Conservation (phyloP, 2,113 vertebrate species). For the Arvicanthis niloticus region DNA sequence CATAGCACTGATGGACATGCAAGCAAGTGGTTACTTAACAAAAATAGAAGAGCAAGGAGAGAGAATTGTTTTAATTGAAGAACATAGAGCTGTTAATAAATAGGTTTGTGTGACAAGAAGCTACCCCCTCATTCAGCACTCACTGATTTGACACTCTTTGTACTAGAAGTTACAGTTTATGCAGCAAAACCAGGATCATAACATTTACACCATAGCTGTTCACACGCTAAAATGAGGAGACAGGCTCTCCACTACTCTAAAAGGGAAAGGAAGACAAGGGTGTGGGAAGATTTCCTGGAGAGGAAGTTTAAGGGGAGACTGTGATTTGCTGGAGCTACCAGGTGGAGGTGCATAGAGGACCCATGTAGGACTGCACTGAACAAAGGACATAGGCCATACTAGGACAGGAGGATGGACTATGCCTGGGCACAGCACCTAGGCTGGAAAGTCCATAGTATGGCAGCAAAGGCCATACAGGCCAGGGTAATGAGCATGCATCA, state of each 20-base stretch:
- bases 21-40: not conserved
- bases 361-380: not conserved
- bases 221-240: not conserved
- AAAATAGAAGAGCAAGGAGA: not conserved
- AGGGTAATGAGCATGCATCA: accelerated
- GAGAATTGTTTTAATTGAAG: not conserved
- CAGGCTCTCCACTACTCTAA: accelerated
- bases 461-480: accelerated
- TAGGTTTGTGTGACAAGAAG: not conserved
- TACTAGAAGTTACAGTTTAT: not conserved
- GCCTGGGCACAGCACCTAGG: accelerated
- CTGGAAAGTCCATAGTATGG: accelerated
- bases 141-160: not conserved
- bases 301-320: not conserved
- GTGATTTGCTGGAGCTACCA: not conserved
- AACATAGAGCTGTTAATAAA: not conserved
- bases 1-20: accelerated
- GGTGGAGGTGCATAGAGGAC: not conserved
- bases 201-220: not conserved
- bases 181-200: not conserved
- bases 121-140: not conserved
- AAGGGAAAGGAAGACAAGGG: not conserved
- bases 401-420: too few species aligned
- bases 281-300: accelerated
- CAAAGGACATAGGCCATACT: not conserved